Base-by-base conservation (phyloP, 2,113 vertebrate genomes). In the Bombycilla garrulus region DNA sequence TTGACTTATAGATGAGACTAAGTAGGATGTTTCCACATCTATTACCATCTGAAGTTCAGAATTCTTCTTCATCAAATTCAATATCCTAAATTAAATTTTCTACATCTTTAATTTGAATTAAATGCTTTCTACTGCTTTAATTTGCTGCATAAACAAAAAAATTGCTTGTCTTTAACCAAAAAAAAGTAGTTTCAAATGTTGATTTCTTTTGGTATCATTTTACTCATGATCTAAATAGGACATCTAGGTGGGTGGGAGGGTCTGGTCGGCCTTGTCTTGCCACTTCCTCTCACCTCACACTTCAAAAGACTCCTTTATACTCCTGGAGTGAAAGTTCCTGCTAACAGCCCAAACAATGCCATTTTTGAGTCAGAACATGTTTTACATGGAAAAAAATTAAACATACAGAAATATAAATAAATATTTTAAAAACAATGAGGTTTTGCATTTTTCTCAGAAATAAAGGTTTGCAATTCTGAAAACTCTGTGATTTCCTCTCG, bases 61-160 rank as follows among this genome's bases (percentile, higher is more conserved):
- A 12, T 1, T 76, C 50, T 81, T 95, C 31, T 62, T 89, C 19
- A 40, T 93, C 21, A 86, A 74, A 36, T 79, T 62, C 42, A 71
- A 45, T 67, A 88, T 45, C 47, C 42, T 80, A 62, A 91, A 61
- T 22, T 73, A 87, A 69, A 88, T 47, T 95, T 85, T 36, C 6
- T 23, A 24, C 23, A 54, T 31, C 17, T 92, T 69, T 93, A 80
- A 65, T 66, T 76, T 76, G 13, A 42, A 50, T 66, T 48, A 35
- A 76, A 42, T 28, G 42, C 33, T 95, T 91, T 40, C 6, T 15
- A 31, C 31, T 42, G 8, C 11, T 93, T 74, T 92, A 78, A 56
- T 70, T 86, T 76, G 12, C n/a, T 66, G 33, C 26, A 35, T 45
- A 33, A 76, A 40, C 53, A 58, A 58, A 16, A 36, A 61, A 56